Evolutionary conservation across 2,113 vertebrate genomes (phyloP).

Genomic region (Oreotrochilus melanogaster): DNA sequence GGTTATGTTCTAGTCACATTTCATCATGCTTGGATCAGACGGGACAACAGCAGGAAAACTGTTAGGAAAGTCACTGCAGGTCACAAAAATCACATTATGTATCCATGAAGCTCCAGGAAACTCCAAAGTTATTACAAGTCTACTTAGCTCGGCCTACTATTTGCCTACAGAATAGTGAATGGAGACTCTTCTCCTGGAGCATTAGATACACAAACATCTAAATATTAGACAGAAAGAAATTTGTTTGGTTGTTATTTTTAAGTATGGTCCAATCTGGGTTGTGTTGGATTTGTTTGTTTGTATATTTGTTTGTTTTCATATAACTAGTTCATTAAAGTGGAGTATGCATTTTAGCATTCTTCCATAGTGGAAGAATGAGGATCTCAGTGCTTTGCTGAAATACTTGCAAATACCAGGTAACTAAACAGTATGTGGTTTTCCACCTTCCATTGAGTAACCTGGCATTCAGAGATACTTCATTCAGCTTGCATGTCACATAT

Average conservation of each 20-base stretch:
- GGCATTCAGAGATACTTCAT: neutral
- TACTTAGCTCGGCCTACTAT: neutral
- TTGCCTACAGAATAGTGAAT: neutral
- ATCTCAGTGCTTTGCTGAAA: neutral
- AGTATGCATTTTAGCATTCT: neutral
- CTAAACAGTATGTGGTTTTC: neutral
- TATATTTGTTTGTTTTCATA: too few species aligned
- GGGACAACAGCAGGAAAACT: neutral
- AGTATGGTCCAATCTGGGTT: neutral
- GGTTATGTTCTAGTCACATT: neutral
- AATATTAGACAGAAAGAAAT: neutral
- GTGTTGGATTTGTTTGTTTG: too few species aligned
- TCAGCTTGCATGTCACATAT: neutral
- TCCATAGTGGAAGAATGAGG: neutral
- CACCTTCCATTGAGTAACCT: neutral
- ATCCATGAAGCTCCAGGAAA: neutral
- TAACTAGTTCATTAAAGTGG: neutral
- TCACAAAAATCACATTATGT: neutral
- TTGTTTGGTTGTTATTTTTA: neutral
- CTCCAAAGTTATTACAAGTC: neutral
- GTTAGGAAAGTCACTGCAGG: neutral
- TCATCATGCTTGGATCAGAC: neutral
- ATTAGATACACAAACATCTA: neutral
- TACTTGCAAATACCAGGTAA: neutral
- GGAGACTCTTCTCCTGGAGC: neutral